A percentile compares a stretch with the other conserved stretches of the same genome.
Conservation (phyloP, 2,113 vertebrate genomes). For the Grantiella picta region DNA sequence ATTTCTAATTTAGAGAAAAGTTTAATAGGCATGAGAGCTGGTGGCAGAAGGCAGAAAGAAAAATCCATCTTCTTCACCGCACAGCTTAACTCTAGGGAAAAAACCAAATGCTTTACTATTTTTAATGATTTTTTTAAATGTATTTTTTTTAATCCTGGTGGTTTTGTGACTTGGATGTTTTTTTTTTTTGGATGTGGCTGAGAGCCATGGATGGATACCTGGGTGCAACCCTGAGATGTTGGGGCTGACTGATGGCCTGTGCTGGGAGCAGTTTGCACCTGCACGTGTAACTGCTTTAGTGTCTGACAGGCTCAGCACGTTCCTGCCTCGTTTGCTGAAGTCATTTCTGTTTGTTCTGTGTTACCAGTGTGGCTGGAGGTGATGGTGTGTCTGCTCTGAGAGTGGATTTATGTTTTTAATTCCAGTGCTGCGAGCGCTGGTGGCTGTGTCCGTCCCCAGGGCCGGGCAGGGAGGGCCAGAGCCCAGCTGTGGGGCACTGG, state of each 20-base stretch:
- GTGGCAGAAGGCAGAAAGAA: background rate
- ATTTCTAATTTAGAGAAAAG: background rate
- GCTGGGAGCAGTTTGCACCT: background rate
- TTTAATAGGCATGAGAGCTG: background rate
- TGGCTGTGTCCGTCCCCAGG: background rate
- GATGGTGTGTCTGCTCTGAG: background rate
- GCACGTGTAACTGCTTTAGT: accelerated
- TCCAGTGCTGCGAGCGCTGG: background rate
- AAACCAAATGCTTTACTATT: background rate
- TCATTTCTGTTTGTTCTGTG: background rate
- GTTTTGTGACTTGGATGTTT: background rate
- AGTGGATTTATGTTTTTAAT: background rate
- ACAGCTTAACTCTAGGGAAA: background rate
- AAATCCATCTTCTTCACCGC: background rate
- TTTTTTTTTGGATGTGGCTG: background rate
- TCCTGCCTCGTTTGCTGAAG: background rate
- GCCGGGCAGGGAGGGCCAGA: background rate
- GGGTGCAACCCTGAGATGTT: background rate
- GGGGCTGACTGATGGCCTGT: background rate
- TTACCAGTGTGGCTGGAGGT: background rate
- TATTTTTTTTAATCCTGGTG: background rate
- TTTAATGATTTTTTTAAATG: background rate
- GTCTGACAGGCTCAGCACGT: accelerated
- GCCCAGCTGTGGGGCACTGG: accelerated
- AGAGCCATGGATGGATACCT: background rate